A percentile compares a stretch with the other conserved stretches of the same genome.
These are phyloP conservation scores for human (Homo sapiens) DNA, from an alignment of 2,113 vertebrate species.

Conservation along the genomic window GRCh38 chr16:9694001-9694500, in stretches of 20 bases:
- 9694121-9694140: neutral
- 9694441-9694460: neutral
- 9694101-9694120: neutral
- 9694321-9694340: neutral
- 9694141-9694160: neutral
- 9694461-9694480: neutral
- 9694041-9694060: neutral
- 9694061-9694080: neutral
- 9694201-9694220: neutral
- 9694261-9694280: neutral
- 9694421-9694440: neutral
- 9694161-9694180: neutral
- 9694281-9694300: neutral
- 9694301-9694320: neutral
- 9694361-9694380: neutral
- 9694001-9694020: neutral
- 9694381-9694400: neutral
- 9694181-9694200: neutral
- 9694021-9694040: neutral
- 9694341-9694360: neutral
- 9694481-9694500: neutral
- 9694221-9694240: neutral
- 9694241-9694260: neutral
- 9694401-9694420: neutral
- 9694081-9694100: neutral